phyloP scores from a whole-genome alignment of 2,888 invertebrate species.

The Zele albiditarsus region DNA sequence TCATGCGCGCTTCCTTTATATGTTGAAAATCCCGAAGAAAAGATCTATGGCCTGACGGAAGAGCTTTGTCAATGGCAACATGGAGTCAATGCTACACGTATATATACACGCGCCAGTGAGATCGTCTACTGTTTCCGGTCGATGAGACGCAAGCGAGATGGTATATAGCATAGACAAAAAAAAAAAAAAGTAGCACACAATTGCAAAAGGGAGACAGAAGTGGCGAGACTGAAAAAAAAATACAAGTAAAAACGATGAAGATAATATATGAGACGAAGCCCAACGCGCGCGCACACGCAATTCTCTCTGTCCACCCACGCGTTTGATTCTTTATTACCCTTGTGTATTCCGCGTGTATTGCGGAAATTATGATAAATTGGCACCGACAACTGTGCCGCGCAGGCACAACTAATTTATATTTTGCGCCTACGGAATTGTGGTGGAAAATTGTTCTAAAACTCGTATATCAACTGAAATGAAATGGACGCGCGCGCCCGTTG shows the following conservation, averaged over 20 bases:
- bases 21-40: constrained; percentile 7
- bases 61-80: constrained; percentile 14
- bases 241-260: neutral
- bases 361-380: constrained; percentile 40
- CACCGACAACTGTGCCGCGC: constrained; percentile 21
- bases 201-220: neutral
- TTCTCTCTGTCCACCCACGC: constrained; percentile 21
- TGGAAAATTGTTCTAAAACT: constrained; percentile 61
- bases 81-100: neutral
- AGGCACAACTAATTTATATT: constrained; percentile 35
- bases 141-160: neutral
- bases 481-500: constrained; percentile 43
- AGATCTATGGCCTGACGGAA: constrained; percentile 13
- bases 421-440: constrained; percentile 53
- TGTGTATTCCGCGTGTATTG: constrained; percentile 32
- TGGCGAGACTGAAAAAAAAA: neutral
- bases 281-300: constrained; percentile 18
- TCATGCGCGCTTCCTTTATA: neutral
- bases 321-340: constrained; percentile 37
- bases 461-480: constrained; percentile 58
- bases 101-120: neutral
- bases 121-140: constrained; percentile 10
- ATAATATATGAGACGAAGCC: constrained; percentile 29
- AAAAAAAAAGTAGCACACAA: neutral
- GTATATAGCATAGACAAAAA: neutral